Base-by-base conservation (phyloP, 2,888 invertebrate genomes). In the Meganola albula region DNA sequence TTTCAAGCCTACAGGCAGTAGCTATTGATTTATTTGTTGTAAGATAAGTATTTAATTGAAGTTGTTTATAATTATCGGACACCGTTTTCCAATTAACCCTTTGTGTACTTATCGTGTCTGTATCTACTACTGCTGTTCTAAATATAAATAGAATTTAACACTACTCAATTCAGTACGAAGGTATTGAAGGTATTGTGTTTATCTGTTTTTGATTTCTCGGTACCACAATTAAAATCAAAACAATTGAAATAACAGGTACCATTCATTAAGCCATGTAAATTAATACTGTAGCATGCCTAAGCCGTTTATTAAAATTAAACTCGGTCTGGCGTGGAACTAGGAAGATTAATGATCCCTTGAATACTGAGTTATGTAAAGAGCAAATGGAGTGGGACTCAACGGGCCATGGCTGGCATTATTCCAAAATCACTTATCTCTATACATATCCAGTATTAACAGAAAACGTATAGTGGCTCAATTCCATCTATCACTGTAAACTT, bases 231-330 rank as follows among this genome's bases (percentile, higher is more conserved):
- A 53, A 50, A 72, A 67, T 67, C 58, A 37, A 43, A 49, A 52
- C 49, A 49, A 52, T 48, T 38, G 40, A 53, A 70, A 64, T 57
- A 68, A 66, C 62, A 63, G 66, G 66, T 64, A 60, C 59, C 46
- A 66, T 71, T 79, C 65, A 73, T 78, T 76, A 72, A 55, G 58
- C 53, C 66, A 71, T 72, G 71, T 74, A 74, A 79, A 79, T 80
- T 68, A 77, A 79, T 82, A 72, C 68, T 58, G 54, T 64, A 63
- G 69, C 72, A 71, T 68, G 67, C 70, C 61, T 68, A 64, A 75
- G 70, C 74, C 78, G 80, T 83, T 83, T 82, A 84, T 84, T 84
- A 82, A 84, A 82, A 84, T 83, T 79, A 79, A 83, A 80, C 70
- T 76, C 74, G 69, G 71, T 66, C 71, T 80, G 76, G 79, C 79